Percentiles rank a stretch among this genome's conserved stretches.
Evolutionary conservation across 1,140 invertebrate species (phyloP).

Genomic region (Pogonus chalceus): DNA sequence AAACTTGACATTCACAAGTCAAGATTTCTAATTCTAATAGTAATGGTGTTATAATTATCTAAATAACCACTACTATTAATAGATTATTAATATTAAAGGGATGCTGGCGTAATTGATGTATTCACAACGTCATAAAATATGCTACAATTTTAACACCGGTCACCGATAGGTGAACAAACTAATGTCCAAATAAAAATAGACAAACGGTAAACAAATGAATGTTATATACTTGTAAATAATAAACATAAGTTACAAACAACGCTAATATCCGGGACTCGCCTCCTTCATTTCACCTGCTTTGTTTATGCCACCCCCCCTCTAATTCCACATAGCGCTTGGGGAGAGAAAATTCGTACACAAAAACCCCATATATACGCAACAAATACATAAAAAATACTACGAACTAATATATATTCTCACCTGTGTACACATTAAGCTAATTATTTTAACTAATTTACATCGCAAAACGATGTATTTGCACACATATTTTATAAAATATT

Average conservation of each 20-base stretch:
- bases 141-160: no score
- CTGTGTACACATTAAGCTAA: background rate
- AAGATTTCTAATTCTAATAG: no score
- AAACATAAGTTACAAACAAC: background rate
- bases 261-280: background rate
- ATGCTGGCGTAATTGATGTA: background rate
- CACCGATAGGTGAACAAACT: no score
- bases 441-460: background rate
- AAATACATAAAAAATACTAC: conserved; percentile 11
- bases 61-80: conserved; percentile 6
- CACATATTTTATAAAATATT: conserved; percentile 4
- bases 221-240: background rate
- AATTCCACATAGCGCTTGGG: conserved; percentile 4
- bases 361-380: background rate
- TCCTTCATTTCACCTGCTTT: conserved; percentile 2
- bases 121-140: background rate
- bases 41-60: no score
- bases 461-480: background rate
- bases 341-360: background rate
- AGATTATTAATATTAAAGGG: background rate
- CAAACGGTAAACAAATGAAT: background rate
- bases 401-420: conserved; percentile 8
- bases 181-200: no score
- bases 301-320: conserved; percentile 6
- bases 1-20: conserved; percentile 6